These are phyloP conservation scores for Cebus imitator DNA, from an alignment of 2,113 vertebrate genomes.

Conservation along the genomic window DNA sequence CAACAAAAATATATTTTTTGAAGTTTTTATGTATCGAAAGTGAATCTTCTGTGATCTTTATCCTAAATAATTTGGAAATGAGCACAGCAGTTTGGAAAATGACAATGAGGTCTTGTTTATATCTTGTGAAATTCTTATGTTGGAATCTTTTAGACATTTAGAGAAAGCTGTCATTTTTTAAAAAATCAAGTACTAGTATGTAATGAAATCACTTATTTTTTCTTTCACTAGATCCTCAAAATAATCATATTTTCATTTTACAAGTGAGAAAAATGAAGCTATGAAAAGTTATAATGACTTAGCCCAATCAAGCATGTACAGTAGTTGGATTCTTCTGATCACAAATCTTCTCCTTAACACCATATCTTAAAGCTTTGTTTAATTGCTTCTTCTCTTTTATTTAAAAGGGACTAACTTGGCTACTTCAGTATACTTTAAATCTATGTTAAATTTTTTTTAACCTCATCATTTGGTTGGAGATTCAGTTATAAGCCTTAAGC, in stretches of 20 bases:
- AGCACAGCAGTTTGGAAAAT: not conserved
- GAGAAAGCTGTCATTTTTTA: not conserved
- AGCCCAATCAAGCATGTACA: not conserved
- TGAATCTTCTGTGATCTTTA: not conserved
- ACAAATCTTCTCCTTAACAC: not conserved
- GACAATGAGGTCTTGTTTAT: not conserved
- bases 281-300: not conserved
- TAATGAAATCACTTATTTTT: not conserved
- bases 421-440: not conserved
- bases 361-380: not conserved
- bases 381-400: not conserved
- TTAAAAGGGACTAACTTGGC: not conserved
- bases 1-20: not conserved
- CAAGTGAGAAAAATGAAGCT: not conserved
- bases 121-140: not conserved
- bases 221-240: not conserved
- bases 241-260: conserved; percentile 27
- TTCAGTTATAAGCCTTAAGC: not conserved
- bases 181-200: not conserved
- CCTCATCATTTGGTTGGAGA: not conserved
- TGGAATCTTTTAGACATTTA: not conserved
- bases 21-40: conserved; percentile 9
- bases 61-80: not conserved
- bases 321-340: not conserved
- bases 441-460: not conserved